Evolutionary conservation across 53 echinoderm and acorn worm genomes (phyloP).

Genomic region (Echinarachnius parma): DNA sequence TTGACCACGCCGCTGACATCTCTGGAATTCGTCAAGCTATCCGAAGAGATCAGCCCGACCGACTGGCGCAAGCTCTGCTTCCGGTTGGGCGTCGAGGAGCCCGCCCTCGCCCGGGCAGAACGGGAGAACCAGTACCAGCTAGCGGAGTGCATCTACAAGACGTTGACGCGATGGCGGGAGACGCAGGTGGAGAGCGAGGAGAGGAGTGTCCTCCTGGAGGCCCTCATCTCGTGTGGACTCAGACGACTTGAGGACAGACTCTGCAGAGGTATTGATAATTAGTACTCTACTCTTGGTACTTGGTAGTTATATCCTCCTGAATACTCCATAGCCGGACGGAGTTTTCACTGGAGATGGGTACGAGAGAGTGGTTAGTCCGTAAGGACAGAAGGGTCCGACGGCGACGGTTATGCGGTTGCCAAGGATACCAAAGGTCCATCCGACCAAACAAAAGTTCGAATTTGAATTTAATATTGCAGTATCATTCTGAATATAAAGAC

Average conservation of each 20-base stretch:
- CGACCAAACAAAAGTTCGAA: no score
- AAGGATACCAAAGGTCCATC: no score
- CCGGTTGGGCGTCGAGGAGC: slow-evolving; percentile 25
- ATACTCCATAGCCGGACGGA: no score
- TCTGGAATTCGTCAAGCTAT: slow-evolving; percentile 19
- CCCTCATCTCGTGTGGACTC: slow-evolving; percentile 37
- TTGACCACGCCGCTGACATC: slow-evolving; percentile 18
- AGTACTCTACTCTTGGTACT: no score
- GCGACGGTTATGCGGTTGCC: no score
- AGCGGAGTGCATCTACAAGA: slow-evolving; percentile 17
- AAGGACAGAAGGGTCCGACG: no score
- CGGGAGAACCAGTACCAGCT: slow-evolving; percentile 3
- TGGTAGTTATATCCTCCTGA: no score
- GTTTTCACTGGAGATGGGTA: no score
- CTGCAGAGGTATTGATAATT: background rate
- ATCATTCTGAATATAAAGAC: no score
- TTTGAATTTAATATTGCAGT: no score
- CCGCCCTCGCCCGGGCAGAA: slow-evolving; percentile 16
- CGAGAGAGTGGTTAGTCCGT: no score
- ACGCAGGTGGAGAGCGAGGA: slow-evolving; percentile 37
- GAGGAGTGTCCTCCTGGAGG: slow-evolving; percentile 26
- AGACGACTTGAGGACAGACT: slow-evolving; percentile 35
- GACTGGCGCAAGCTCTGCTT: slow-evolving; percentile 46
- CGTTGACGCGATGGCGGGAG: slow-evolving; percentile 16
- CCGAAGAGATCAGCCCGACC: slow-evolving; percentile 35